Percentiles rank a stretch among this genome's conserved stretches.
Conservation (phyloP, 2,113 vertebrate species). For the Sclerurus mexicanus region DNA sequence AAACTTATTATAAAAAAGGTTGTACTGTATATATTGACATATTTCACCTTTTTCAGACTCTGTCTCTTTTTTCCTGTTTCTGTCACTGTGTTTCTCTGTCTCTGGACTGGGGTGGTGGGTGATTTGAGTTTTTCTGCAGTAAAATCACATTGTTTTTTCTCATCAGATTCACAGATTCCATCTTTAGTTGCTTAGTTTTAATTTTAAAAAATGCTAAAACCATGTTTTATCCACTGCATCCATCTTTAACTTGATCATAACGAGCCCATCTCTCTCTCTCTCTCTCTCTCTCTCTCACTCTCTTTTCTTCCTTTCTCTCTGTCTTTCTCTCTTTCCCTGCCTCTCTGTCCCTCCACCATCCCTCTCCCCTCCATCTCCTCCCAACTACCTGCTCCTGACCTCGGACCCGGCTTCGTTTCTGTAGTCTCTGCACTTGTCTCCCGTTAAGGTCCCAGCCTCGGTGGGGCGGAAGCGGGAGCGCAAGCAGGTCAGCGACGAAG, state of each 20-base stretch:
- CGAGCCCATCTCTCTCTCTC: slow-evolving; percentile 34
- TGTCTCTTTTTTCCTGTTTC: slow-evolving; percentile 18
- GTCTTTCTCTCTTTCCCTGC: slow-evolving; percentile 5
- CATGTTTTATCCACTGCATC: slow-evolving; percentile 41
- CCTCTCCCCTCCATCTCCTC: slow-evolving; percentile 40
- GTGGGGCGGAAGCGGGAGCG: slow-evolving; percentile 82
- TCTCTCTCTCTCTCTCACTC: neutral
- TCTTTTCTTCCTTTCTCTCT: neutral
- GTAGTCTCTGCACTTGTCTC: slow-evolving; percentile 84
- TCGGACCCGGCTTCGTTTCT: slow-evolving; percentile 77
- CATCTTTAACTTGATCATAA: slow-evolving; percentile 55
- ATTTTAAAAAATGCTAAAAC: slow-evolving; percentile 41
- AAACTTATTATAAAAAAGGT: slow-evolving; percentile 37
- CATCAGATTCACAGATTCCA: slow-evolving; percentile 43
- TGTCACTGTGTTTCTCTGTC: slow-evolving; percentile 21
- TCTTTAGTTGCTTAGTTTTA: slow-evolving; percentile 63
- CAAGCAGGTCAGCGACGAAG: slow-evolving; percentile 82
- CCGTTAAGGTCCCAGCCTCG: slow-evolving; percentile 81
- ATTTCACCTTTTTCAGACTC: slow-evolving; percentile 14
- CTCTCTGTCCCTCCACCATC: neutral
- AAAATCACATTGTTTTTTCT: slow-evolving; percentile 70
- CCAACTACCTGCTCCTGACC: slow-evolving; percentile 44
- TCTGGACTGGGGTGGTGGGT: slow-evolving; percentile 34
- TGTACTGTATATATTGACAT: neutral
- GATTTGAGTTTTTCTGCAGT: slow-evolving; percentile 47